Evolutionary conservation across 2,888 invertebrate genomes (phyloP), one percentile per base, ranked within the genome.

Genomic region (Pristionchus fissidentatus): DNA sequence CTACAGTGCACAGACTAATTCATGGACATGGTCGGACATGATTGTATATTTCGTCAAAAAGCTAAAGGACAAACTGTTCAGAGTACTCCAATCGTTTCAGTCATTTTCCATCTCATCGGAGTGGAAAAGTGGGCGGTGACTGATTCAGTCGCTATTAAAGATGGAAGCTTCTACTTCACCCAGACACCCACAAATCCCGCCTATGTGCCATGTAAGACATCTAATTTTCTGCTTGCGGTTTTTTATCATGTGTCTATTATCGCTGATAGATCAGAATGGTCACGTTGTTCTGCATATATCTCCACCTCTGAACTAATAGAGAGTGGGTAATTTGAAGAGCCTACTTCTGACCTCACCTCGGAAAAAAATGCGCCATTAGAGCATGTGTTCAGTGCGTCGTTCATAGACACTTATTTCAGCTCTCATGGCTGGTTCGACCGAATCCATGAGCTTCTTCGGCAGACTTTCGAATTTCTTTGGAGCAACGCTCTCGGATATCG

Each of bases 181-280:
- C 87, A 87, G n/a, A 82, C 86, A 0, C 88, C 88, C 0, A 75
- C 86, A 29, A 84, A 85, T 35, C 87, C 88, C 1, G 84, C 86
- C 26, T 88, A 86, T 84, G 86, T 88, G 0, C 88, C 88, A 3
- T 70, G 82, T 82, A 26, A 73, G 52, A 41, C 26, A 26, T 57
- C 3, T n/a, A 10, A 57, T 32, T 62, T 15, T 1, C 8, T 22
- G 0, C 22, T 57, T 15, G 8, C 2, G 26, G 5, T n/a, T n/a
- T n/a, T n/a, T n/a, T n/a, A n/a, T n/a, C n/a, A n/a, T n/a, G n/a
- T n/a, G n/a, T n/a, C n/a, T n/a, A n/a, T n/a, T n/a, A n/a, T n/a
- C n/a, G n/a, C n/a, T n/a, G n/a, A n/a, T n/a, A n/a, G n/a, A n/a
- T n/a, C n/a, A n/a, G n/a, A n/a, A n/a, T n/a, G n/a, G n/a, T n/a